These are phyloP conservation scores for Calameuta filiformis DNA, from an alignment of 2,888 invertebrate genomes.

Conservation along the genomic window DNA sequence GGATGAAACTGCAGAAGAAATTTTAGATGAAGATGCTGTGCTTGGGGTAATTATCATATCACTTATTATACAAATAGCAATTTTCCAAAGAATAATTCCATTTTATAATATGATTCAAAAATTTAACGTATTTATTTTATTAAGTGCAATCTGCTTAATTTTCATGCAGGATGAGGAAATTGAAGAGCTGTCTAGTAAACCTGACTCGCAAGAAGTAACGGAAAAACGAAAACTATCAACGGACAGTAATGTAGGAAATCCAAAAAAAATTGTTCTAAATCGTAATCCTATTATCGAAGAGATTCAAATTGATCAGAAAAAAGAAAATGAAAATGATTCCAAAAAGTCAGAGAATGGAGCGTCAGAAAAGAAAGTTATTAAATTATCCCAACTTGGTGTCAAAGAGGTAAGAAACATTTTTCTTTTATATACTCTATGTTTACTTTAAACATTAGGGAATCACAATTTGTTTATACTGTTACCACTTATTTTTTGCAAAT, in stretches of 20 bases:
- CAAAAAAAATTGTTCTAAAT: slow-evolving; percentile 75
- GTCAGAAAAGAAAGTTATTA: slow-evolving; percentile 69
- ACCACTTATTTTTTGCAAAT: neutral
- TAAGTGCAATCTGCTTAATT: slow-evolving; percentile 1
- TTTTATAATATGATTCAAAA: neutral
- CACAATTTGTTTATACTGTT: neutral
- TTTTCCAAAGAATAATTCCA: neutral
- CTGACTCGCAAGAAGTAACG: slow-evolving; percentile 55
- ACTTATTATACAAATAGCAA: neutral
- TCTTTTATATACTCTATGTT: neutral
- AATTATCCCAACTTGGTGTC: slow-evolving; percentile 70
- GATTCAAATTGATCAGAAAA: slow-evolving; percentile 45
- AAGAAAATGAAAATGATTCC: slow-evolving; percentile 37
- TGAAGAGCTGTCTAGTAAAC: slow-evolving; percentile 57
- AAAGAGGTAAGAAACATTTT: slow-evolving; percentile 67
- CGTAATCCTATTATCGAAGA: slow-evolving; percentile 58
- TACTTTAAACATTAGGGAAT: no score
- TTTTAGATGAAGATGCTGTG: slow-evolving; percentile 70
- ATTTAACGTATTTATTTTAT: neutral
- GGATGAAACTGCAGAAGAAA: slow-evolving; percentile 69
- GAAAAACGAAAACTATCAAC: slow-evolving; percentile 59
- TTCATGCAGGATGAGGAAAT: slow-evolving; percentile 60
- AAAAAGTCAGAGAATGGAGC: slow-evolving; percentile 32
- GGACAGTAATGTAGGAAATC: slow-evolving; percentile 41
- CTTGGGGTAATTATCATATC: slow-evolving; percentile 65